Conservation (phyloP, 1,140 invertebrate genomes). For the Matsumurasca onukii region DNA sequence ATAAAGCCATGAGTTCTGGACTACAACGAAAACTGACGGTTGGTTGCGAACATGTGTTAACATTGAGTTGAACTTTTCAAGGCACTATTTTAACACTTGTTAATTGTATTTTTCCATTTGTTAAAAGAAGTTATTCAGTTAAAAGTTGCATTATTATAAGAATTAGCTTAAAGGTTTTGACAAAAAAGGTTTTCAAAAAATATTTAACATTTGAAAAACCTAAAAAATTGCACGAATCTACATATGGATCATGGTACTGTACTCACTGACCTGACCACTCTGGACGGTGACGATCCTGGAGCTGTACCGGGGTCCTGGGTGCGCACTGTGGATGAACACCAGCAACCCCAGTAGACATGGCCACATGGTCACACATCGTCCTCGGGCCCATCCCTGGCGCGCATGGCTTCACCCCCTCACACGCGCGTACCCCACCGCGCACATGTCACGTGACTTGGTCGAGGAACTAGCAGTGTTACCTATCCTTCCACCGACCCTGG, state of each 20-base stretch:
- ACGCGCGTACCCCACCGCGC: too few species aligned
- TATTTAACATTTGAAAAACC: slow-evolving; percentile 7
- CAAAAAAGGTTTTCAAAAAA: background rate
- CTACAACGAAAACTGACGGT: too few species aligned
- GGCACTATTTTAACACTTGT: background rate
- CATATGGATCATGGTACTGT: slow-evolving; percentile 44
- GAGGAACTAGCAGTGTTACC: too few species aligned
- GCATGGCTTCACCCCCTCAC: background rate
- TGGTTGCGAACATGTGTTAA: too few species aligned
- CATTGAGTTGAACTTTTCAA: too few species aligned
- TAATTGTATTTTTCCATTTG: background rate
- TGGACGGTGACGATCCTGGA: slow-evolving; percentile 64
- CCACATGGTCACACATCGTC: slow-evolving; percentile 29
- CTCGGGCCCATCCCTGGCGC: background rate
- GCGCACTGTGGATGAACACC: slow-evolving; percentile 38
- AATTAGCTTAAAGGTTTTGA: background rate
- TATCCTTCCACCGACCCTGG: too few species aligned
- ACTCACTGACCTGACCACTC: slow-evolving; percentile 65
- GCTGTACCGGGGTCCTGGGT: slow-evolving; percentile 58
- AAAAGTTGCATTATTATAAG: background rate
- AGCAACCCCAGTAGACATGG: slow-evolving; percentile 34
- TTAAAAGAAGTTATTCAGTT: background rate
- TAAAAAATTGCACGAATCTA: slow-evolving; percentile 16
- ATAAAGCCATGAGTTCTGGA: too few species aligned
- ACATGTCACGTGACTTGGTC: too few species aligned